Evolutionary conservation across 2,888 invertebrate genomes (phyloP), one percentile per base, ranked within the genome.

Genomic region (Orchestes rusci): DNA sequence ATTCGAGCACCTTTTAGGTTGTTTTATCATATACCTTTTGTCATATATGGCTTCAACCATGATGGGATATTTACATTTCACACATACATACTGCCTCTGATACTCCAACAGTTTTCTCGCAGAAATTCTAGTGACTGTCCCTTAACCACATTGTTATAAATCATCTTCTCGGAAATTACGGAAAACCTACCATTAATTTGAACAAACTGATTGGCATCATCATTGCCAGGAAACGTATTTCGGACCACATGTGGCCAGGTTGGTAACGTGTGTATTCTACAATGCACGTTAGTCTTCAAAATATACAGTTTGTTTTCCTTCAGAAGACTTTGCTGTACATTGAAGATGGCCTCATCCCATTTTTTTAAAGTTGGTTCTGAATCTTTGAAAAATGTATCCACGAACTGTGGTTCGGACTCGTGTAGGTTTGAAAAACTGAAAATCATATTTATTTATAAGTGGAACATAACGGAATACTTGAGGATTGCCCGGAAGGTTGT

Each of bases 121-220:
- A 1, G 85, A 82, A 32, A 81, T 81, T 62, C 89, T 69, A 16
- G 89, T 82, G 27, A 89, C 81, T 39, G 87, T 88, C 2, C 90
- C 91, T 73, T 52, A 60, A 47, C n/a, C 34, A 28, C n/a, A 15
- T 23, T 36, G n/a, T 36, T 36, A 36, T 36, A 23, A 7, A 10
- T 13, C 1, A 20, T 2, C 1, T 23, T 8, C 8, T 38, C 12
- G 23, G 16, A 1, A 27, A 27, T 33, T 16, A 20, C 29, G 16
- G 8, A 13, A 1, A 23, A 34, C 15, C 46, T 54, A 70, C 84
- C 85, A 60, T 81, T 78, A 18, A 90, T 72, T 66, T 83, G 81
- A 43, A 88, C 65, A 69, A 87, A 85, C 56, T 74, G 75, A 53
- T 80, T 81, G 55, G 81, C 68, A 68, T 87, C 84, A 45, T 77